Evolutionary conservation across 1,140 invertebrate genomes (phyloP).

Genomic region (Anastrepha obliqua): DNA sequence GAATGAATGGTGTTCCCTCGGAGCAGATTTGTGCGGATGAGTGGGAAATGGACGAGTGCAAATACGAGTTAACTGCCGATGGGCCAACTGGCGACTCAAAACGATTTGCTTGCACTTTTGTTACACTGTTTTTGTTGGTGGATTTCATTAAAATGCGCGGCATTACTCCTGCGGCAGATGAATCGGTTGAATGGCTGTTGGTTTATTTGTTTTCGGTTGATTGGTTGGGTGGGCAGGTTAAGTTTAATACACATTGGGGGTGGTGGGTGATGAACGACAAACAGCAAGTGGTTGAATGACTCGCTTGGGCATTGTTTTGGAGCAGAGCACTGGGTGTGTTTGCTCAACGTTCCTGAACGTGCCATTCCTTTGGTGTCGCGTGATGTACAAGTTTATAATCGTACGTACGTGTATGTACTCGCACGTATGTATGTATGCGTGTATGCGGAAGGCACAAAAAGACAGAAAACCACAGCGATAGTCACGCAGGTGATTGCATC

Average conservation of each 20-base stretch:
- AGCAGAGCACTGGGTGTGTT: conserved; percentile 7
- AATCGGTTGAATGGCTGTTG: conserved; percentile 30
- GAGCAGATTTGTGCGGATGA: neutral
- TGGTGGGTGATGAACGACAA: neutral
- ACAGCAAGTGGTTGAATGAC: neutral
- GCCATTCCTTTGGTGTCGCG: neutral
- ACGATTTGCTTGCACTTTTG: conserved; percentile 40
- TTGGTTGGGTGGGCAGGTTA: conserved; percentile 5
- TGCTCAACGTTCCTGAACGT: conserved; percentile 4
- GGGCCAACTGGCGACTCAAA: neutral
- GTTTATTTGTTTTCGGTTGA: conserved; percentile 48
- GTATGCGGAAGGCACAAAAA: neutral
- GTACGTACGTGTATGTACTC: too few species aligned
- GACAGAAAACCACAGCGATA: neutral
- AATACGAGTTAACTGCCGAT: conserved; percentile 32
- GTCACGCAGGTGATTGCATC: conserved; percentile 12
- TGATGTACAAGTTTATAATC: too few species aligned
- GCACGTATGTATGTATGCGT: neutral
- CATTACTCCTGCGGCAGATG: conserved; percentile 22
- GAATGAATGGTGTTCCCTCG: neutral
- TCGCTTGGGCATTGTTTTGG: neutral
- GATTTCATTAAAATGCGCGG: conserved; percentile 51
- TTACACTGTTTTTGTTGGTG: neutral
- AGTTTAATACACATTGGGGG: too few species aligned
- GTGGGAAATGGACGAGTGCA: neutral